Conservation (phyloP, 2,113 vertebrate species). For the Nibea albiflora region DNA sequence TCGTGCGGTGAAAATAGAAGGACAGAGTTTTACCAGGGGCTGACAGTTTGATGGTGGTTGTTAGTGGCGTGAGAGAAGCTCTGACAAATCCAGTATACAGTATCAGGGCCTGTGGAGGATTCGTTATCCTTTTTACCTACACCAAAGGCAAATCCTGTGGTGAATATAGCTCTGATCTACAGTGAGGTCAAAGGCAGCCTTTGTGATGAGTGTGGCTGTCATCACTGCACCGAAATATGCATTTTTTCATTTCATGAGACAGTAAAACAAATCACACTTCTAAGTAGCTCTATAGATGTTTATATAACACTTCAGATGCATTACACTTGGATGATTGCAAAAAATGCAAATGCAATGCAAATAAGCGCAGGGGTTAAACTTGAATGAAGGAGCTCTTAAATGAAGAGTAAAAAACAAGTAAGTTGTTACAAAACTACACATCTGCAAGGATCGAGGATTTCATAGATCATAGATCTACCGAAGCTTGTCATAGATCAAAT, state of each 20-base stretch:
- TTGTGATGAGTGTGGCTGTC: background rate
- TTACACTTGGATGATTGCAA: background rate
- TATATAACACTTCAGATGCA: background rate
- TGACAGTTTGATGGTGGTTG: slow-evolving; percentile 37
- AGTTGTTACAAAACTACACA: background rate
- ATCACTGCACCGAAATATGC: background rate
- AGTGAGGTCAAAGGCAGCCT: background rate
- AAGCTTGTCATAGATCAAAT: slow-evolving; percentile 14
- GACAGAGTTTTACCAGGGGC: slow-evolving; percentile 14
- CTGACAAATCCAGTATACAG: background rate
- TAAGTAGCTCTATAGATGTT: background rate
- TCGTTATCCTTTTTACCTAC: slow-evolving; percentile 24
- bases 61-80: background rate
- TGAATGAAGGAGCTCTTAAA: background rate
- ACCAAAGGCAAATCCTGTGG: background rate
- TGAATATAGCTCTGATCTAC: slow-evolving; percentile 4
- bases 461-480: too few species aligned
- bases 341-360: background rate
- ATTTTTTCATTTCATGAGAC: background rate
- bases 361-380: background rate
- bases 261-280: background rate
- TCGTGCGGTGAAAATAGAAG: slow-evolving; percentile 1
- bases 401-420: too few species aligned
- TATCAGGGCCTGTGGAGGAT: background rate
- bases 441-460: slow-evolving; percentile 32